Conservation (phyloP, 92 coral and sea anemone species). For the Palythoa grandiflora region DNA sequence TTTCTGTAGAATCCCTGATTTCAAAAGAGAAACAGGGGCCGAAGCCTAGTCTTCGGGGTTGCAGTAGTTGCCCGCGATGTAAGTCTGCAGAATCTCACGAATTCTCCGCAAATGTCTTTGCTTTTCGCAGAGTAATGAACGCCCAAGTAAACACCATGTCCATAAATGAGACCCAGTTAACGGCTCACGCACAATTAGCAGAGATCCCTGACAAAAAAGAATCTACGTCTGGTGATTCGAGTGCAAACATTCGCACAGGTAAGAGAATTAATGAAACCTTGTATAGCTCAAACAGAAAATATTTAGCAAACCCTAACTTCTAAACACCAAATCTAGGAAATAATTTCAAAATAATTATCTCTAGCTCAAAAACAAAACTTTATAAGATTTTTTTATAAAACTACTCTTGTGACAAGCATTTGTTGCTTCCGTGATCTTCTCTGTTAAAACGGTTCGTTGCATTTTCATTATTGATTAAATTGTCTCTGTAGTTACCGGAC, state of each 20-base stretch:
- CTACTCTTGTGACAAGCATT: too few species aligned
- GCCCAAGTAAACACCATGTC: conserved; percentile 24
- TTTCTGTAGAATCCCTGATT: conserved; percentile 85
- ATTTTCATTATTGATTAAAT: too few species aligned
- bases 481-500: too few species aligned
- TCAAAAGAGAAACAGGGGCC: conserved; percentile 57
- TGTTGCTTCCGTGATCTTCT: too few species aligned
- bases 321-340: too few species aligned
- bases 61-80: conserved; percentile 32
- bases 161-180: conserved; percentile 15
- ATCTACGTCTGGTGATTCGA: conserved; percentile 13
- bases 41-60: conserved; percentile 12
- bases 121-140: conserved; percentile 47
- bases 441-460: too few species aligned
- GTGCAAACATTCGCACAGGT: conserved; percentile 18
- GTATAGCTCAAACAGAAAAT: neutral
- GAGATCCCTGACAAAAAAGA: conserved; percentile 35
- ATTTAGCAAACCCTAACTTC: too few species aligned
- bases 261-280: neutral
- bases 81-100: conserved; percentile 39
- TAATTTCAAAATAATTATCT: too few species aligned
- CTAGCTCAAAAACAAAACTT: too few species aligned
- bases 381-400: too few species aligned
- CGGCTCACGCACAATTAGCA: conserved; percentile 16
- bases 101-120: conserved; percentile 8